Base-by-base conservation (phyloP, 2,888 invertebrate genomes). In the Rhagonycha lutea region DNA sequence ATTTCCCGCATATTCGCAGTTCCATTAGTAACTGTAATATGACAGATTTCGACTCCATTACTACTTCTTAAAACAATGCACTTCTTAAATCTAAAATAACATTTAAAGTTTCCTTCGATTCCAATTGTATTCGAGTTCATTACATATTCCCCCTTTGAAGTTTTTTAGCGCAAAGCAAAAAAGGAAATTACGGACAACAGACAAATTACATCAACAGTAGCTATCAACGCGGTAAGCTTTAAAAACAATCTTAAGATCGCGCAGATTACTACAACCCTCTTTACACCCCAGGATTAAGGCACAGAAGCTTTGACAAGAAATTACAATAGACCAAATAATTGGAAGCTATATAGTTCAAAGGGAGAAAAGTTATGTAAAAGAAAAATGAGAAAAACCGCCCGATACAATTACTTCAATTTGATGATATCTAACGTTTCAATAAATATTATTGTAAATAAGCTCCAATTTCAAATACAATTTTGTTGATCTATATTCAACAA, bases 1-100 rank as follows among this genome's bases (percentile, higher is more conserved):
- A 81, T 81, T 81, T 80, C 80, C 78, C 78, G 77, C 77, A 77
- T 76, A 76, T 78, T 81, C 78, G 69, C 69, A 72, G 72, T 71
- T 63, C 65, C 63, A 78, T 76, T 76, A 73, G 68, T 73, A 73
- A 68, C 68, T 68, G 65, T 62, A 65, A 67, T 60, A 68, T 77
- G 74, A 70, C 73, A 72, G 77, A 63, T 70, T 70, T 70, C 26
- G 60, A 62, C 18, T 26, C 32, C 65, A 60, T 67, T 32, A 47
- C 47, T 65, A 24, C 23, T 28, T 65, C n/a, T 61, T 24, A 74
- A 74, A 70, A 69, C 67, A 70, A 67, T 14, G 60, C 18, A 32
- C 69, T 28, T 62, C 18, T 28, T 28, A 63, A 61, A 70, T 12
- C 18, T 9, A 65, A n/a, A 18, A 65, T 24, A 63, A 65, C 26